Conservation (phyloP, 92 coral and sea anemone species). For the Ricordea florida region DNA sequence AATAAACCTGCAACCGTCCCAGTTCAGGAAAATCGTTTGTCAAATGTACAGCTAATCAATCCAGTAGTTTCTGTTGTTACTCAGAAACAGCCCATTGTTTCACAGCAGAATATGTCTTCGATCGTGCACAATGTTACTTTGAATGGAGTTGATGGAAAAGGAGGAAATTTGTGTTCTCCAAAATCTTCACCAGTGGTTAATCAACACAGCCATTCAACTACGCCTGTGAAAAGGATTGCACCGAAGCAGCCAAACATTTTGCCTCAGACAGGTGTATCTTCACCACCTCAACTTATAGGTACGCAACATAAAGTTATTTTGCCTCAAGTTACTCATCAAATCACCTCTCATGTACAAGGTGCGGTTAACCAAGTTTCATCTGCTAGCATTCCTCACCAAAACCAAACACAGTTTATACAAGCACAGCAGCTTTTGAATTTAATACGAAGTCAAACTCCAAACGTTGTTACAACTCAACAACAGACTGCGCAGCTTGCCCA, state of each 20-base stretch:
- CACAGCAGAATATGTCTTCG: conserved; percentile 6
- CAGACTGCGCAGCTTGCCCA: conserved; percentile 19
- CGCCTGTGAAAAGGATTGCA: conserved; percentile 81
- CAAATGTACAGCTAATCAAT: conserved; percentile 19
- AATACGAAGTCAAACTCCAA: conserved; percentile 24
- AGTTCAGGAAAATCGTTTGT: neutral
- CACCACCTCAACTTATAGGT: conserved; percentile 49
- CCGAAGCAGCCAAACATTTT: conserved; percentile 78
- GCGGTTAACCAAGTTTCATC: conserved; percentile 43
- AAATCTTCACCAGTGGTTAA: conserved; percentile 23
- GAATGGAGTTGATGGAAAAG: conserved; percentile 26
- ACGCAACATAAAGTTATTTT: conserved; percentile 43
- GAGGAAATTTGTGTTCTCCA: conserved; percentile 6
- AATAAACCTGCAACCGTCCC: conserved; percentile 24
- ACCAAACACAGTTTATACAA: conserved; percentile 36
- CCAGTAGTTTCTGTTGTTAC: conserved; percentile 3
- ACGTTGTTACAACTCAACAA: neutral
- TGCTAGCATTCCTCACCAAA: conserved; percentile 19
- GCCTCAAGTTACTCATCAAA: conserved; percentile 10
- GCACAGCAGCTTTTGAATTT: conserved; percentile 56
- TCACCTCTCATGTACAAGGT: conserved; percentile 35
- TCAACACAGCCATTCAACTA: conserved; percentile 32
- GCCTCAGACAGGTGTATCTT: conserved; percentile 62
- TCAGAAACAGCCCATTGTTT: conserved; percentile 10
- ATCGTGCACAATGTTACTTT: conserved; percentile 3